These are phyloP conservation scores for Rhagonycha lutea DNA, from an alignment of 2,888 invertebrate genomes.

Conservation along the genomic window DNA sequence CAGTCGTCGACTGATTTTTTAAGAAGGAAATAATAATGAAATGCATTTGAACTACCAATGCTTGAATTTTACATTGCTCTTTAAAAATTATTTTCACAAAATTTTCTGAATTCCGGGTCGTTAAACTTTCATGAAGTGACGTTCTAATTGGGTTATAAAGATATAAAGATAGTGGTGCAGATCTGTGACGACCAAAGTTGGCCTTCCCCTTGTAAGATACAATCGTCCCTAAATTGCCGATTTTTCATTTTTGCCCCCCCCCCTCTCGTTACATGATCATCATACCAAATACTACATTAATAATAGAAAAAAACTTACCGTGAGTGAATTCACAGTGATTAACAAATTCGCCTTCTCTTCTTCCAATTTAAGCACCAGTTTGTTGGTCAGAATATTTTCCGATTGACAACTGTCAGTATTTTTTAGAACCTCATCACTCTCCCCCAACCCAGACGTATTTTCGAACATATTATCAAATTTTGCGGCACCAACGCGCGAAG, in stretches of 20 bases:
- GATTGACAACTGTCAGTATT: neutral
- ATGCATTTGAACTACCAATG: no score
- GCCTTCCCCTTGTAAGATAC: no score
- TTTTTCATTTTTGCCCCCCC: neutral
- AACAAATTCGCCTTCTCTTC: slow-evolving; percentile 51
- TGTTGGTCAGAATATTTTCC: slow-evolving; percentile 30
- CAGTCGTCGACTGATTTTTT: no score
- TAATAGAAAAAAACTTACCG: slow-evolving; percentile 44
- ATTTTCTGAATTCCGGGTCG: no score
- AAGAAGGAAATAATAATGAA: no score
- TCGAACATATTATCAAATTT: neutral
- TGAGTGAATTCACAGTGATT: slow-evolving; percentile 47
- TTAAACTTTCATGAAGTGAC: no score
- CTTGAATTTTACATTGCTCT: no score
- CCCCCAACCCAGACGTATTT: neutral
- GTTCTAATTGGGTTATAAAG: no score
- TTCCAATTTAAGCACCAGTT: slow-evolving; percentile 49
- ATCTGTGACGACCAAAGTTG: no score
- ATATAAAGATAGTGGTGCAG: no score
- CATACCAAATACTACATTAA: neutral
- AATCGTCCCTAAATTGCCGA: no score
- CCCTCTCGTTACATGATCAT: neutral
- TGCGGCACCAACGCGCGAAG: neutral
- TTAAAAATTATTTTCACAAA: no score
- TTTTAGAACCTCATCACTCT: neutral